Conservation (phyloP, 2,797 vertebrate genomes). For the Craterocephalus amniculus region DNA sequence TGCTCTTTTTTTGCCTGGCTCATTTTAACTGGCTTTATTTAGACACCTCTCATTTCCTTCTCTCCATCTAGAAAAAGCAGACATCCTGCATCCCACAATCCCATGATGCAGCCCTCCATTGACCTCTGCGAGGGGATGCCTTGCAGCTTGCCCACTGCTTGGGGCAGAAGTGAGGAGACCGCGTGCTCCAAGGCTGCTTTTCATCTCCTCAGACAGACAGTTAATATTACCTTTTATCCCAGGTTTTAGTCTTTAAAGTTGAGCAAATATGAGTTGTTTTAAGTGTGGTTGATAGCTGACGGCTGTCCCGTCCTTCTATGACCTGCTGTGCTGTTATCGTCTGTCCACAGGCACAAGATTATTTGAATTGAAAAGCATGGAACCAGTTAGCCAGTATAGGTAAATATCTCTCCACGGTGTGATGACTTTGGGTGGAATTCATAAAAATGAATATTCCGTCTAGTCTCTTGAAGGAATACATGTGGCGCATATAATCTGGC, state of each 20-base stretch:
- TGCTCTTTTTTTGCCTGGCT: constrained; percentile 55
- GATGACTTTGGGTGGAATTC: constrained; percentile 63
- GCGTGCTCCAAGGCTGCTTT: constrained; percentile 56
- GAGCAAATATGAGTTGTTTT: constrained; percentile 78
- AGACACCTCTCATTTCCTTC: constrained; percentile 86
- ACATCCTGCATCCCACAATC: constrained; percentile 79
- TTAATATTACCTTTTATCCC: constrained; percentile 78
- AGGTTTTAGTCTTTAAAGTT: constrained; percentile 70
- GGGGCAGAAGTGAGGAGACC: constrained; percentile 41
- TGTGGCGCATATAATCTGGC: constrained; percentile 66
- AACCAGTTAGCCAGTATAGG: constrained; percentile 58
- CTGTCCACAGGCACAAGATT: constrained; percentile 40
- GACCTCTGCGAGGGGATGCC: constrained; percentile 62
- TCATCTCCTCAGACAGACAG: constrained; percentile 77
- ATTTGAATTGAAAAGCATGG: constrained; percentile 57
- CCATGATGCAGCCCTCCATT: constrained; percentile 59
- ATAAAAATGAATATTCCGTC: constrained; percentile 57
- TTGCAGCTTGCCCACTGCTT: constrained; percentile 28
- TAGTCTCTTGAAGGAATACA: constrained; percentile 61
- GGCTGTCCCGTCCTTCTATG: constrained; percentile 67
- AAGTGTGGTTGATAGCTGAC: constrained; percentile 67
- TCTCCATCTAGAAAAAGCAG: constrained; percentile 61
- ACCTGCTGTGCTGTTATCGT: constrained; percentile 56
- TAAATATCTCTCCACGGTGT: constrained; percentile 43
- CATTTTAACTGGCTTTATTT: constrained; percentile 82